Evolutionary conservation across 2,113 vertebrate species (phyloP).

Genomic region (Callospermophilus lateralis): DNA sequence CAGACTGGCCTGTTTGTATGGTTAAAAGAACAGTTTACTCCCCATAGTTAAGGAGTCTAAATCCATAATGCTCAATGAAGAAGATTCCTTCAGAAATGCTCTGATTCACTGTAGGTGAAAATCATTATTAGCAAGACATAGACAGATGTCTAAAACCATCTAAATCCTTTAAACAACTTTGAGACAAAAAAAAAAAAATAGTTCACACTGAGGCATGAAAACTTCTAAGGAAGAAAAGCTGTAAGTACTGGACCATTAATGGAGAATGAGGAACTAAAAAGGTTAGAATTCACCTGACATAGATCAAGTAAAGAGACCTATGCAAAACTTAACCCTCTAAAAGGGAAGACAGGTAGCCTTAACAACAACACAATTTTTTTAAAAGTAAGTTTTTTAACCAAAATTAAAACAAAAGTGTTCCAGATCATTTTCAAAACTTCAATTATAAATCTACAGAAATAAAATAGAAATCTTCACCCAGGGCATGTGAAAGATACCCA

Average conservation of each 20-base stretch:
- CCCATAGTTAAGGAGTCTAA: not conserved
- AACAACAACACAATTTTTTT: not conserved
- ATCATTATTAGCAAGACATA: not conserved
- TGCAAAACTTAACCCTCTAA: not conserved
- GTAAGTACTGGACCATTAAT: not conserved
- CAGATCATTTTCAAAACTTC: not conserved
- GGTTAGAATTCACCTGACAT: not conserved
- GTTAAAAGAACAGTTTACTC: not conserved
- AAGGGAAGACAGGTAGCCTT: not conserved
- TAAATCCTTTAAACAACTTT: not conserved
- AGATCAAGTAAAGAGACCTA: not conserved
- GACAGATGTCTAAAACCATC: not conserved
- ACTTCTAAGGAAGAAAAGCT: not conserved
- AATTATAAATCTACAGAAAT: conserved; percentile 22
- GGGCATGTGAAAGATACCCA: not conserved
- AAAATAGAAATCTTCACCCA: not conserved
- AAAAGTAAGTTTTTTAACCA: not conserved
- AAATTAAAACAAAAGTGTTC: conserved; percentile 1
- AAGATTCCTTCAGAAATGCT: not conserved
- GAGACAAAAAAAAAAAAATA: not conserved
- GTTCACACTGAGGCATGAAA: not conserved
- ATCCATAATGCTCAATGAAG: not conserved
- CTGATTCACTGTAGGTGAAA: not conserved
- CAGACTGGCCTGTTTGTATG: not conserved
- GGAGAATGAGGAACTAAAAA: not conserved